Evolutionary conservation across 2,113 vertebrate genomes (phyloP).

Genomic region (Psilopsiagon aymara): DNA sequence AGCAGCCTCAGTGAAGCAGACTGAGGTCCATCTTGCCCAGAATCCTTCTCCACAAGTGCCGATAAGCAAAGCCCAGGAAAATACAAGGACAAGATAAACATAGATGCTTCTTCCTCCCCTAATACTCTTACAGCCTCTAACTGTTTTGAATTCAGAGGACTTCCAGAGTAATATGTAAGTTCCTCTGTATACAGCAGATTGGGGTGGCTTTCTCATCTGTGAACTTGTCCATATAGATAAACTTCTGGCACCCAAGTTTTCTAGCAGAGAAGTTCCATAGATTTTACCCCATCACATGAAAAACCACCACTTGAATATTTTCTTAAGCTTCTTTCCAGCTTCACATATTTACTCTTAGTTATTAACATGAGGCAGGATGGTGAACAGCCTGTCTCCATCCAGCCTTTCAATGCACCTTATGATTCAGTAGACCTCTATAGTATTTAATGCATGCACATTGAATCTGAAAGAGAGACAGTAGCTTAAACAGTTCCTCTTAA

Average conservation of each 20-base stretch:
- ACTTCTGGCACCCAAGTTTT: neutral
- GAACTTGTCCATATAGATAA: neutral
- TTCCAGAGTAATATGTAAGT: neutral
- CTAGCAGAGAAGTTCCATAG: neutral
- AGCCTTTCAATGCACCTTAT: neutral
- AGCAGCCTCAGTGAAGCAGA: fast-evolving
- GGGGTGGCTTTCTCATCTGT: neutral
- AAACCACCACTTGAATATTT: neutral
- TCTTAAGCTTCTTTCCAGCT: neutral
- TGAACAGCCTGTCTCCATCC: neutral
- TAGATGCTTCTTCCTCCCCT: neutral
- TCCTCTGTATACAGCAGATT: neutral
- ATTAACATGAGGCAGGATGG: neutral
- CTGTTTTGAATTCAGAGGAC: neutral
- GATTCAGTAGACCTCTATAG: neutral
- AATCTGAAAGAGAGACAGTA: neutral
- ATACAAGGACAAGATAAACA: fast-evolving
- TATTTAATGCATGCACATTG: neutral
- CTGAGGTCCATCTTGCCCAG: neutral
- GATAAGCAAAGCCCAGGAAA: neutral
- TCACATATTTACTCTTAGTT: neutral
- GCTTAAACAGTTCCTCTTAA: neutral
- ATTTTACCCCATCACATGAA: neutral
- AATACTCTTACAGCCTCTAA: neutral
- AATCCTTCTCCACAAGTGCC: neutral